phyloP scores from a whole-genome alignment of 1,140 invertebrate genomes.

The Scaptomyza pallida region DNA sequence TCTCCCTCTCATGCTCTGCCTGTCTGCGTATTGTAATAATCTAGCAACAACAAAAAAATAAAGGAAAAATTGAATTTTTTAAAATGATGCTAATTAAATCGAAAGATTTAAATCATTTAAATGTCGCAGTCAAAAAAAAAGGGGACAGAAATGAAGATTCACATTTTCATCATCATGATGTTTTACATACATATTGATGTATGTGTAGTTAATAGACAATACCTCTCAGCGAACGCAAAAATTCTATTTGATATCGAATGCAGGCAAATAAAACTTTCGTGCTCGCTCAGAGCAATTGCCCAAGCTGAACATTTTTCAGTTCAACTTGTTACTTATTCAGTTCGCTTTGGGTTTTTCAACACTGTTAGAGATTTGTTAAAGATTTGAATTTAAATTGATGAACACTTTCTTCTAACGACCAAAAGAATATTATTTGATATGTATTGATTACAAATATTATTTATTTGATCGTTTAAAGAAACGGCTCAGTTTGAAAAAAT shows the following conservation, averaged over 20 bases:
- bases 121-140: conserved; percentile 4
- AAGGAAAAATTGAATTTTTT: conserved; percentile 77
- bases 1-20: neutral
- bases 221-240: conserved; percentile 38
- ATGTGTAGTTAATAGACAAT: conserved; percentile 7
- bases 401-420: conserved; percentile 52
- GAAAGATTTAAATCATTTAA: conserved; percentile 70
- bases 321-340: too few species aligned
- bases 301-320: neutral
- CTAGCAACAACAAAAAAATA: conserved; percentile 61
- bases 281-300: conserved; percentile 38
- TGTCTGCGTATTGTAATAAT: conserved; percentile 63
- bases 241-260: conserved; percentile 33
- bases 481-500: too few species aligned
- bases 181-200: neutral
- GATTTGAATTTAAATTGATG: neutral
- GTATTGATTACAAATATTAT: conserved; percentile 50
- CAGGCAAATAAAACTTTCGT: conserved; percentile 36
- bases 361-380: too few species aligned
- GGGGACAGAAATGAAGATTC: neutral
- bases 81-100: conserved; percentile 78
- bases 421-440: conserved; percentile 63
- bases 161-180: neutral
- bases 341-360: too few species aligned
- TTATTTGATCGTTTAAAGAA: conserved; percentile 29